These are phyloP conservation scores for Trichacis sp. DNA, from an alignment of 2,888 invertebrate genomes.

Conservation along the genomic window DNA sequence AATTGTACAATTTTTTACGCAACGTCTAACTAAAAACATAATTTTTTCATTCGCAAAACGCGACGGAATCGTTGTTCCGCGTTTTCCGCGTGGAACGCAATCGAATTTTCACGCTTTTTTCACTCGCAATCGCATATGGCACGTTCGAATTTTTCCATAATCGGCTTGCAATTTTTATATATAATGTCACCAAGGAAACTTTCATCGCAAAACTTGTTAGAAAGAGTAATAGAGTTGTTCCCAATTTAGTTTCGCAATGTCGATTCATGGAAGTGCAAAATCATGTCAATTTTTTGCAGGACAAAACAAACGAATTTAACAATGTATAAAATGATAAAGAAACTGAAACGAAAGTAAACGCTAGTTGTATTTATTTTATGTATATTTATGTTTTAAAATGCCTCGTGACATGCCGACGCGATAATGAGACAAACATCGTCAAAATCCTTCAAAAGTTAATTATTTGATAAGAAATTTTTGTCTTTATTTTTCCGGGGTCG, in stretches of 20 bases:
- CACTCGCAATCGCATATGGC: slow-evolving; percentile 19
- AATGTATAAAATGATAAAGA: slow-evolving; percentile 4
- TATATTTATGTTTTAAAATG: too few species aligned
- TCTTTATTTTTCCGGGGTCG: too few species aligned
- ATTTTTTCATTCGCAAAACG: slow-evolving; percentile 20
- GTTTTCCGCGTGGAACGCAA: slow-evolving; percentile 20
- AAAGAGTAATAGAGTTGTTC: too few species aligned
- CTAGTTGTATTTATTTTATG: slow-evolving; percentile 30
- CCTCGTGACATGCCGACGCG: slow-evolving; percentile 20
- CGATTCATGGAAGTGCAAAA: slow-evolving; percentile 1
- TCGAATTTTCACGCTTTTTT: slow-evolving; percentile 28
- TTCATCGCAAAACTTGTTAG: neutral
- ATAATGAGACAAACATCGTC: neutral
- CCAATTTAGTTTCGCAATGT: neutral
- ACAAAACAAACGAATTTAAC: slow-evolving; percentile 30
- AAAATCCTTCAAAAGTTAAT: too few species aligned
- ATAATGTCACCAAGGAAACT: neutral
- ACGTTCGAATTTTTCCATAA: slow-evolving; percentile 21
- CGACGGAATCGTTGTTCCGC: slow-evolving; percentile 23
- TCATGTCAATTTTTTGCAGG: slow-evolving; percentile 20
- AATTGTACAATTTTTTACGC: slow-evolving; percentile 37
- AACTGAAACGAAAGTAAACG: slow-evolving; percentile 36
- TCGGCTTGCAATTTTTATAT: slow-evolving; percentile 20
- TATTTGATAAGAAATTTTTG: too few species aligned
- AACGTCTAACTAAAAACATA: slow-evolving; percentile 22